phyloP scores from a whole-genome alignment of 2,797 vertebrate genomes.

The Xerus rutilus region DNA sequence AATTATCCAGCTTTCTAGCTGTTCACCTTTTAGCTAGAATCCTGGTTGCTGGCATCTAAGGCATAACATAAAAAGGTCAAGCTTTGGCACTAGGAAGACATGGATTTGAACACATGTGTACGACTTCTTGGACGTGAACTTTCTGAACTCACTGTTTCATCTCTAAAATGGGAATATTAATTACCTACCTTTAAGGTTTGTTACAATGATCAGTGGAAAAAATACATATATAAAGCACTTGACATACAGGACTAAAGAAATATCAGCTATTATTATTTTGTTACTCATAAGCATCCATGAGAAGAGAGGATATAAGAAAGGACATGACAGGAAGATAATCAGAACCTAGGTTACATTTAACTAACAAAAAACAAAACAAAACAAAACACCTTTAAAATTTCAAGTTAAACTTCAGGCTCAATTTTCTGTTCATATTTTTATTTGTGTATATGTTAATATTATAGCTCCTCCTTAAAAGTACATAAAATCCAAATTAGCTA shows the following conservation, averaged over 20 bases:
- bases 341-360: constrained; percentile 43
- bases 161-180: constrained; percentile 60
- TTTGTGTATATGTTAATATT: not conserved
- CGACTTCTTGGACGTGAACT: not conserved
- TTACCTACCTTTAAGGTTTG: constrained; percentile 48
- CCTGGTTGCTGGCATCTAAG: constrained; percentile 18
- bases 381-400: not conserved
- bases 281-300: constrained; percentile 47
- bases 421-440: constrained; percentile 51
- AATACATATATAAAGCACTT: not conserved
- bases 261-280: constrained; percentile 31
- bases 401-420: constrained; percentile 11
- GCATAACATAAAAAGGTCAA: not conserved
- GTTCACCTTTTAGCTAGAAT: constrained; percentile 56
- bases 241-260: constrained; percentile 24
- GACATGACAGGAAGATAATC: constrained; percentile 24
- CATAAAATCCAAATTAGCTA: constrained; percentile 64
- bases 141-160: constrained; percentile 62
- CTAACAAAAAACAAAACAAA: constrained; percentile 49
- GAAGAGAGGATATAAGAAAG: constrained; percentile 49
- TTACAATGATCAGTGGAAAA: constrained; percentile 48
- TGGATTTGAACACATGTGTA: constrained; percentile 3
- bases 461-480: constrained; percentile 21
- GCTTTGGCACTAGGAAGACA: constrained; percentile 18
- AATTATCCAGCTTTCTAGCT: constrained; percentile 38